Evolutionary conservation across 2,888 invertebrate genomes (phyloP).

Genomic region (Odontomyia ornata): DNA sequence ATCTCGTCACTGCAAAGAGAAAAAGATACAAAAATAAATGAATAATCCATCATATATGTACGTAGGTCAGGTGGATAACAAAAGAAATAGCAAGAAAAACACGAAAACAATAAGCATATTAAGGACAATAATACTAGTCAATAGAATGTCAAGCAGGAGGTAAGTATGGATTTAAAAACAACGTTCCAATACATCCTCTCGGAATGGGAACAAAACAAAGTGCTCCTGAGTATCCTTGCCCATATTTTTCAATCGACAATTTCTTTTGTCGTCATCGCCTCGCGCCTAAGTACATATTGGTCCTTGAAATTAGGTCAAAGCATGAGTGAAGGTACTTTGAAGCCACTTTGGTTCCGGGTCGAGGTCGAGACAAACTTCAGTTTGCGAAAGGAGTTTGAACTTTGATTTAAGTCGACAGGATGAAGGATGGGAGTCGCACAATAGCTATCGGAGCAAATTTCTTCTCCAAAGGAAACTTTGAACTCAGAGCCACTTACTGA

Average conservation of each 20-base stretch:
- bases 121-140: neutral
- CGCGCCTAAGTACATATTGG: neutral
- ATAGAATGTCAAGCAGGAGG: neutral
- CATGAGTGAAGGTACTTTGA: neutral
- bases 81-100: neutral
- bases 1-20: constrained; percentile 75
- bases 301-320: constrained; percentile 3
- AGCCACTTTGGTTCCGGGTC: neutral
- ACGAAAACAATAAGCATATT: neutral
- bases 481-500: no score
- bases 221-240: neutral
- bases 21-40: constrained; percentile 46
- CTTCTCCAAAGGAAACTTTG: no score
- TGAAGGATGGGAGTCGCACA: no score
- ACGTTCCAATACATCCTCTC: neutral
- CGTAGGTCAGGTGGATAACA: neutral
- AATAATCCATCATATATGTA: constrained; percentile 8
- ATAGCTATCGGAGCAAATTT: no score
- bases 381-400: neutral
- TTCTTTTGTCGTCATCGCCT: neutral
- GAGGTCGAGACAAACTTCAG: neutral
- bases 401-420: neutral
- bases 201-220: neutral
- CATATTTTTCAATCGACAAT: neutral
- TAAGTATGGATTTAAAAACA: neutral